A percentile compares a stretch with the other conserved stretches of the same genome.
Evolutionary conservation across 2,113 vertebrate species (phyloP).

Genomic region (Cheilinus undulatus): DNA sequence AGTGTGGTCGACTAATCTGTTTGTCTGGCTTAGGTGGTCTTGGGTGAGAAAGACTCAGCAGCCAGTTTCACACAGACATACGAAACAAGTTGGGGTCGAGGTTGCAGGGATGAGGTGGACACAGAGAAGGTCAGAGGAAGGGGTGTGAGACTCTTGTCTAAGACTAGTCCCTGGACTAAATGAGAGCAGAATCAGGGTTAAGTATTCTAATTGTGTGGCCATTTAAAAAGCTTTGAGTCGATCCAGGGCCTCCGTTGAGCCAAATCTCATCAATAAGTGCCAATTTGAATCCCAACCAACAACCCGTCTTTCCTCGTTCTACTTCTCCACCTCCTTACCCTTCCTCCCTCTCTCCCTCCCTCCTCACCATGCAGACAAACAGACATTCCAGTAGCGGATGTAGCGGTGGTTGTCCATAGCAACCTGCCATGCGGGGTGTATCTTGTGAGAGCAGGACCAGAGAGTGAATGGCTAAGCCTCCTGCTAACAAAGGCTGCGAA

Average conservation of each 20-base stretch:
- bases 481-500: conserved; percentile 76
- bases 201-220: conserved; percentile 73
- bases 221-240: conserved; percentile 64
- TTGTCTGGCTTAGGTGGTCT: conserved; percentile 57
- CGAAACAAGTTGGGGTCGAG: conserved; percentile 28
- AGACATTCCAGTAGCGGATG: conserved; percentile 78
- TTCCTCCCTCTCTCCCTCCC: conserved; percentile 55
- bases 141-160: conserved; percentile 68
- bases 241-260: conserved; percentile 36
- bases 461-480: conserved; percentile 76
- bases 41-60: conserved; percentile 47
- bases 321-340: conserved; percentile 29
- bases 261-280: conserved; percentile 72
- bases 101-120: conserved; percentile 30
- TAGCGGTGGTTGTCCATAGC: conserved; percentile 74
- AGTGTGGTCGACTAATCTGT: conserved; percentile 50
- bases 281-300: conserved; percentile 72
- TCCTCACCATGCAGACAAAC: conserved; percentile 69
- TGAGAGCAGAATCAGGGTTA: conserved; percentile 71
- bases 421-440: conserved; percentile 78
- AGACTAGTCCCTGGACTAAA: conserved; percentile 63
- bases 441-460: conserved; percentile 79
- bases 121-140: conserved; percentile 53
- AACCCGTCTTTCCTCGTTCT: conserved; percentile 43
- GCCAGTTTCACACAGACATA: conserved; percentile 66